Base-by-base conservation (phyloP, 2,797 vertebrate species). In the Euthynnus affinis region DNA sequence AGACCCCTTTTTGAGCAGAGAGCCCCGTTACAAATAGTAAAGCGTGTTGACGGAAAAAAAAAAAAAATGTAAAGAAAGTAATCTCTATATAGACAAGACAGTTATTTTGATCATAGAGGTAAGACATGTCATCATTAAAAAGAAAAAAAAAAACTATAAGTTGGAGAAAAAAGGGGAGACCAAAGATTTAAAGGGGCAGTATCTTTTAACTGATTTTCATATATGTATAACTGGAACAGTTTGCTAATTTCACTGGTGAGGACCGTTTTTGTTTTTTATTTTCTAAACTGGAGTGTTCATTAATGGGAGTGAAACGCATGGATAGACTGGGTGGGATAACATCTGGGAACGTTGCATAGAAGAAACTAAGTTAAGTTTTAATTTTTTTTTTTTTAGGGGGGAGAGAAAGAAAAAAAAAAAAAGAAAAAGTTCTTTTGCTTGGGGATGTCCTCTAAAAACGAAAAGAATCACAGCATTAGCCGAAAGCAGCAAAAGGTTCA, bases 71-170 rank as follows among this genome's bases (percentile, higher is more conserved):
- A n/a, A 14, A 25, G 22, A 29, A 53, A 64, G 20, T 15, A 0
- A 71, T 64, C 74, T 71, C 23, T 52, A 69, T 32, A 44, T 14
- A 12, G 59, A 71, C 67, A 44, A 44, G 53, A 59, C 20, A 64
- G 88, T 93, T 91, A 94, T 93, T 95, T 94, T 93, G 93, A 95
- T 94, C 91, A 88, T 91, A 93, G 91, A 93, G 82, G 82, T 76
- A 23, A 66, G 65, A 65, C 42, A 83, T 79, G 81, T 86, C 57
- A 74, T 77, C 9, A 71, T 52, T 60, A 56, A 61, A 62, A 77
- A 49, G 51, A 59, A 66, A 71, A 69, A 63, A 62, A 65, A 62
- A 69, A 13, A 70, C 32, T 70, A 85, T 60, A 90, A 83, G 77
- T 78, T 72, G 72, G 76, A 86, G 56, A 63, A 85, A 85, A 72